These are phyloP conservation scores for Phataginus tricuspis DNA, from an alignment of 2,797 vertebrate species.

Conservation along the genomic window DNA sequence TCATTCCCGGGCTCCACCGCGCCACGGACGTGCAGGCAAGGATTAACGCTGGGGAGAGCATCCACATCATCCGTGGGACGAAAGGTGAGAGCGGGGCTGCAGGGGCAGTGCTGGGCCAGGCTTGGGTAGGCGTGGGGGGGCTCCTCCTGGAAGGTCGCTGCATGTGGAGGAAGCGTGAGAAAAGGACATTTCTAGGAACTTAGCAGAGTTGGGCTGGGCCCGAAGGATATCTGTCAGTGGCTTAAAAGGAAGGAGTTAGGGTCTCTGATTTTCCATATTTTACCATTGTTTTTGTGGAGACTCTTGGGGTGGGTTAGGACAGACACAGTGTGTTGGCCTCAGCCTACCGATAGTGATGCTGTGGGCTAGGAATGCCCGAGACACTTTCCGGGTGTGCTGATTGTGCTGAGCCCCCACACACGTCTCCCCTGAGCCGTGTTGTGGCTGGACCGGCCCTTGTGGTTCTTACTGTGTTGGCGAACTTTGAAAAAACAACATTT, in stretches of 20 bases:
- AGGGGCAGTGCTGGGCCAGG: not conserved
- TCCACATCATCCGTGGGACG: constrained; percentile 97
- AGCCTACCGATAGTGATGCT: not conserved
- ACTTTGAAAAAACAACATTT: not conserved
- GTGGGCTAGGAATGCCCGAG: not conserved
- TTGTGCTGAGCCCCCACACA: not conserved
- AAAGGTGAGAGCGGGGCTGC: constrained; percentile 90
- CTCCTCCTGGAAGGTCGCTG: not conserved
- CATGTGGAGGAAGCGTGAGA: not conserved
- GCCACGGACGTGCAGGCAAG: constrained; percentile 96
- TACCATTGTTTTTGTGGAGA: constrained; percentile 7
- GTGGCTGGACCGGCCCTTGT: not conserved
- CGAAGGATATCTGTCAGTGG: not conserved
- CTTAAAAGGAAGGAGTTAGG: constrained; percentile 25
- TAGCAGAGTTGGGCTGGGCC: not conserved
- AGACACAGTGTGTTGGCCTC: not conserved
- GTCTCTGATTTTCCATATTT: constrained; percentile 1
- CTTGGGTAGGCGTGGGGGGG: not conserved
- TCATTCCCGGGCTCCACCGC: constrained; percentile 98
- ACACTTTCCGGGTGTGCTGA: not conserved
- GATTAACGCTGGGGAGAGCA: constrained; percentile 97
- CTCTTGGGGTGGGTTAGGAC: not conserved
- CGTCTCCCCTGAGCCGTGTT: not conserved
- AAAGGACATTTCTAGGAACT: not conserved
- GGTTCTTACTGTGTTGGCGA: not conserved